These are phyloP conservation scores for Albula goreensis DNA, from an alignment of 2,113 vertebrate species.

Conservation along the genomic window DNA sequence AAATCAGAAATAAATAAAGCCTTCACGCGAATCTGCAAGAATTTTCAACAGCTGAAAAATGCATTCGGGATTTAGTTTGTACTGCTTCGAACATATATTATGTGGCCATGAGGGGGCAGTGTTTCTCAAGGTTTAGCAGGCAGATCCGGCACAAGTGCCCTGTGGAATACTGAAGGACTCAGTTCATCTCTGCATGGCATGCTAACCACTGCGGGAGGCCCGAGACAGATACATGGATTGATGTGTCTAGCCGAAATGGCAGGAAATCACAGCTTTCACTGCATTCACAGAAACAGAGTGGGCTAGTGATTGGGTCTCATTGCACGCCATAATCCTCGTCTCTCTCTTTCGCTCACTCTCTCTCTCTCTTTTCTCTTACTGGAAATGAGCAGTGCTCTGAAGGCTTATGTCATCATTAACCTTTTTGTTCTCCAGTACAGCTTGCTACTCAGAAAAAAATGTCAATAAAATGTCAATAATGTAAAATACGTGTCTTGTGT, in stretches of 20 bases:
- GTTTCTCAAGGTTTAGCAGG: background rate
- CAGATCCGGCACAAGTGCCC: background rate
- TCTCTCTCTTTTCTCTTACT: background rate
- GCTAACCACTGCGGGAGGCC: background rate
- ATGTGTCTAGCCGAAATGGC: background rate
- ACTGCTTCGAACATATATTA: background rate
- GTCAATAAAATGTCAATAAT: background rate
- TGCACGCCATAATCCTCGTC: background rate
- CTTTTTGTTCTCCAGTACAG: background rate
- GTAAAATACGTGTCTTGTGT: background rate
- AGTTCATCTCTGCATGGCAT: background rate
- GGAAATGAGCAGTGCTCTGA: background rate
- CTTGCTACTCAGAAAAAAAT: background rate
- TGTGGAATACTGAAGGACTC: background rate
- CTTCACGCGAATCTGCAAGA: background rate
- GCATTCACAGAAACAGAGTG: background rate
- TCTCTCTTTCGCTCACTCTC: background rate
- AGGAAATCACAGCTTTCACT: background rate
- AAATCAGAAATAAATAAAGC: background rate
- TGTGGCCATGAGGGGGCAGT: constrained; percentile 10
- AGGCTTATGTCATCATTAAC: background rate
- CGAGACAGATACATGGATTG: constrained; percentile 6
- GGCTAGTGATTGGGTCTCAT: background rate
- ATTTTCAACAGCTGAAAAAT: background rate
- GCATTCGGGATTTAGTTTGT: background rate